Base-by-base conservation (phyloP, 2,797 vertebrate species). In the Eulemur coronatus region DNA sequence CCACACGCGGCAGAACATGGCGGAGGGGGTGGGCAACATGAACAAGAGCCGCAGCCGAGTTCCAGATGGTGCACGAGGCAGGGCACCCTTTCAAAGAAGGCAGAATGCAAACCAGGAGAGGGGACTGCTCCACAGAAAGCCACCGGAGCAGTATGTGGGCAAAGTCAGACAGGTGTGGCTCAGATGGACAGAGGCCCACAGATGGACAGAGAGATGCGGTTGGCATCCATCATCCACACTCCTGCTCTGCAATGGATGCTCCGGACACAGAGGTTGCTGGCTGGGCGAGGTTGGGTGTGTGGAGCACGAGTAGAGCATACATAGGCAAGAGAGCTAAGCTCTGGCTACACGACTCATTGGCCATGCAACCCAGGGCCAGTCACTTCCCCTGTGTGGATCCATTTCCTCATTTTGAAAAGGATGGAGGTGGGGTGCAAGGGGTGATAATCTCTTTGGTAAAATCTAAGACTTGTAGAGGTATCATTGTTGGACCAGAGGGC, bases 1-100 rank as follows among this genome's bases (percentile, higher is more conserved):
- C 78, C 86, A 96, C 84, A 38, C 38, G 30, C 38, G 0, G 76
- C 63, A 86, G 96, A 95, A 89, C 90, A 65, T 28, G 80, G 84
- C 3, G 0, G 48, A 81, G 88, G 50, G 55, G 87, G 85, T 50
- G 69, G 94, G 69, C 78, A 79, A 33, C 81, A 73, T 73, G 46
- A 50, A 5, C 2, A 28, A 78, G 89, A 84, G 91, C 75, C 69
- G 78, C 17, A 38, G 50, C 57, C 3, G 17, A 85, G 69, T 46
- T 72, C 94, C 97, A 97, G 94, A 97, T 97, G 96, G 96, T 30
- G 6, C 85, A 26, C 43, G 41, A 13, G 1, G 81, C 38, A 12
- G 50, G 84, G 55, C 55, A 57, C 55, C 95, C 75, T 50, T 33
- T 78, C 30, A 17, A 75, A 69, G 89, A 81, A 72, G 43, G 82